phyloP scores from a whole-genome alignment of 2,888 invertebrate genomes.

The Dinocampus coccinellae region DNA sequence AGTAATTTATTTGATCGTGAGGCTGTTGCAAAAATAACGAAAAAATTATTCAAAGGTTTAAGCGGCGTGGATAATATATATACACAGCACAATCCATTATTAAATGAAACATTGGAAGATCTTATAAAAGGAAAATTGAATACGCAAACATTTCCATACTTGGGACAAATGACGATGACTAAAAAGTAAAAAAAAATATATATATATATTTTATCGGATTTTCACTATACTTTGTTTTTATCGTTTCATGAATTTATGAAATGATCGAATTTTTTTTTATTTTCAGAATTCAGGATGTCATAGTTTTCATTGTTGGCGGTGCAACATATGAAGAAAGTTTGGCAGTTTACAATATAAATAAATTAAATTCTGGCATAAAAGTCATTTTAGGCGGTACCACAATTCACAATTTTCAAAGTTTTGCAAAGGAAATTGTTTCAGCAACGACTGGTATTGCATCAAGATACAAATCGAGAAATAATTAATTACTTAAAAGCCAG shows the following conservation, averaged over 20 bases:
- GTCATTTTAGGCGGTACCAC: conserved; percentile 93
- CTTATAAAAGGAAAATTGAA: conserved; percentile 90
- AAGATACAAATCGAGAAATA: conserved; percentile 72
- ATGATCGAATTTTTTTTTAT: conserved; percentile 22
- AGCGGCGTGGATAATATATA: conserved; percentile 99
- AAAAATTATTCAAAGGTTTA: conserved; percentile 88
- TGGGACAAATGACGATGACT: conserved; percentile 73
- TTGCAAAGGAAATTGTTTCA: conserved; percentile 80
- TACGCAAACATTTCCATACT: conserved; percentile 86
- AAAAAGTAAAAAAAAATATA: conserved; percentile 69
- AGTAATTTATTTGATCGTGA: conserved; percentile 87
- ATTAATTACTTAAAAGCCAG: conserved; percentile 45
- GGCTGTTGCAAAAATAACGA: conserved; percentile 91
- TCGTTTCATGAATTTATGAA: conserved; percentile 4
- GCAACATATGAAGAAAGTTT: conserved; percentile 96
- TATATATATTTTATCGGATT: conserved; percentile 21
- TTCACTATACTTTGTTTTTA: no score
- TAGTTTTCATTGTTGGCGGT: conserved; percentile 97
- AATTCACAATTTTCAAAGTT: conserved; percentile 88
- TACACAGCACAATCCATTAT: conserved; percentile 96
- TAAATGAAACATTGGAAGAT: conserved; percentile 91
- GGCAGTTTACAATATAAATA: conserved; percentile 85
- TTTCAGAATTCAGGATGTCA: conserved; percentile 87
- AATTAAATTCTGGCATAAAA: conserved; percentile 79
- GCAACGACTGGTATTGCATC: conserved; percentile 78